phyloP scores from a whole-genome alignment of 2,113 vertebrate genomes.

The Physeter macrocephalus region DNA sequence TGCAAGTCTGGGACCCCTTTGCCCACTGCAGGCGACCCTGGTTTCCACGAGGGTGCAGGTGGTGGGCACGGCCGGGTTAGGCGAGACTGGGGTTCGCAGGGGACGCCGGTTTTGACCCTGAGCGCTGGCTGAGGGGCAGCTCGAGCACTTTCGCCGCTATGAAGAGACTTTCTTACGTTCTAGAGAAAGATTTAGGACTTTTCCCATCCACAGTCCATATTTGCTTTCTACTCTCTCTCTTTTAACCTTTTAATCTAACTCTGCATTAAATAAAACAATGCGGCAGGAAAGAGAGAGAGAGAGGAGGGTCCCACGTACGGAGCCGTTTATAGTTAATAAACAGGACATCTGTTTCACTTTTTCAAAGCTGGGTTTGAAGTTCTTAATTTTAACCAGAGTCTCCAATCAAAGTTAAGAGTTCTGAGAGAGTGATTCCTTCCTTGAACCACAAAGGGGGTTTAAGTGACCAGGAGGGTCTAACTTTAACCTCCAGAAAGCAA shows the following conservation, averaged over 20 bases:
- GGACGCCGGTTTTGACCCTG: no score
- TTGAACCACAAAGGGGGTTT: constrained; percentile 68
- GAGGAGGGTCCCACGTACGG: constrained; percentile 59
- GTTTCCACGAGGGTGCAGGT: background rate
- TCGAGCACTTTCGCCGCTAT: constrained; percentile 62
- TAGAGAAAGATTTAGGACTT: constrained; percentile 75
- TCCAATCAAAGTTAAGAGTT: constrained; percentile 81
- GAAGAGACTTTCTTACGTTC: constrained; percentile 58
- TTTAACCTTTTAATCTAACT: constrained; percentile 63
- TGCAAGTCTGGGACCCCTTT: constrained; percentile 32
- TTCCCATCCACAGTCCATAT: constrained; percentile 45
- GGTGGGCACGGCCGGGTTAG: background rate
- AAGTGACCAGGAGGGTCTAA: constrained; percentile 72
- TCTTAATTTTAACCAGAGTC: constrained; percentile 88
- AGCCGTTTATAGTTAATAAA: constrained; percentile 83
- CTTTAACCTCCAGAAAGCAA: constrained; percentile 18
- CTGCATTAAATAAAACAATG: constrained; percentile 80
- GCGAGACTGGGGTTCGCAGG: background rate
- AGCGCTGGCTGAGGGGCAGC: background rate
- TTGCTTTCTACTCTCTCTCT: constrained; percentile 35
- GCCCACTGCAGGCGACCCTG: background rate
- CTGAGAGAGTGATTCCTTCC: constrained; percentile 65
- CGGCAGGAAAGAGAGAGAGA: constrained; percentile 29
- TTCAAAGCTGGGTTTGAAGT: constrained; percentile 85
- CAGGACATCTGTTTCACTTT: constrained; percentile 89